These are phyloP conservation scores for Diabrotica virgifera DNA, from an alignment of 1,140 invertebrate species.

Conservation along the genomic window DNA sequence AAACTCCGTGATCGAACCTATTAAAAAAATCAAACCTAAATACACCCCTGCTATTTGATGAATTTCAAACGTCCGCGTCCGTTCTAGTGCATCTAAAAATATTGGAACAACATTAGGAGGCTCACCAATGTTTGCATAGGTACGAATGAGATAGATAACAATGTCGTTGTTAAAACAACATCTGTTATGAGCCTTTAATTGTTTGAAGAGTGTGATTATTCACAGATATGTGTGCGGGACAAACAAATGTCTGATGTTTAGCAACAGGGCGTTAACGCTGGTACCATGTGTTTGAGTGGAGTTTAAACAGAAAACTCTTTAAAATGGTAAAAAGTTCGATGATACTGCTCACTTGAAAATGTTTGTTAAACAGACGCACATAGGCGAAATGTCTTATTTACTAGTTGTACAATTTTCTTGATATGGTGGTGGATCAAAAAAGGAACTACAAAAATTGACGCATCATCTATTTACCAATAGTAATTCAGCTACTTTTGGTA, in stretches of 20 bases:
- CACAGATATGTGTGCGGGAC: conserved; percentile 5
- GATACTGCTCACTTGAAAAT: neutral
- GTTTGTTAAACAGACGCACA: neutral
- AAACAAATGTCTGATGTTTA: conserved; percentile 1
- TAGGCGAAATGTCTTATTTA: no score
- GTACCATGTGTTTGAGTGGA: neutral
- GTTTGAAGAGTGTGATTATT: conserved; percentile 9
- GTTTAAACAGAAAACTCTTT: neutral
- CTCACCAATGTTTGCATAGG: conserved; percentile 9
- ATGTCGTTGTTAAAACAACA: neutral
- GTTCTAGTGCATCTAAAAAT: neutral
- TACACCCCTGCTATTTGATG: neutral
- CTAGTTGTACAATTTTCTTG: no score
- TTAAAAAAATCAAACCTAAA: neutral
- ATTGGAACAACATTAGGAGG: conserved; percentile 8
- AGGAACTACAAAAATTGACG: no score
- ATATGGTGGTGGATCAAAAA: no score
- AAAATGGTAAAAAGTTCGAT: neutral
- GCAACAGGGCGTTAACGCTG: neutral
- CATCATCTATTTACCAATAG: no score
- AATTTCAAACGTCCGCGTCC: neutral
- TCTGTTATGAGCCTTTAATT: conserved; percentile 2
- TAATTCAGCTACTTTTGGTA: no score
- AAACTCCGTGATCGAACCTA: no score
- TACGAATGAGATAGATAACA: neutral